A percentile compares a stretch with the other conserved stretches of the same genome.
Evolutionary conservation across 2,797 vertebrate species (phyloP).

Genomic region (Paguma larvata): DNA sequence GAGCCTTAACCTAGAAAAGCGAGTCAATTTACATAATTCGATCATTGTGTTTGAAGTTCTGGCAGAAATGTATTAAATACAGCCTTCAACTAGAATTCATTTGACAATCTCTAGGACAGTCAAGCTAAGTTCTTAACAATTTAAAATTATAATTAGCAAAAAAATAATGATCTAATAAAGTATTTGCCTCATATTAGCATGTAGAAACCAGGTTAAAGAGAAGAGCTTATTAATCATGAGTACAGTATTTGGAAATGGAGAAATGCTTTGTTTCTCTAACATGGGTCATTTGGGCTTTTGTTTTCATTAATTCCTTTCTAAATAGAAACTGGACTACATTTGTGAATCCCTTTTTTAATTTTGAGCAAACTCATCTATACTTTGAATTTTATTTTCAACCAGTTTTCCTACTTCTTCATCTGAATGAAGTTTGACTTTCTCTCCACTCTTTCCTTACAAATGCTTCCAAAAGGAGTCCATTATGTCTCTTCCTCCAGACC

Average conservation of each 20-base stretch:
- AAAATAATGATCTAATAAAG: background rate
- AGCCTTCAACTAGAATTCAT: background rate
- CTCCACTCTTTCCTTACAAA: background rate
- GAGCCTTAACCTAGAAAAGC: background rate
- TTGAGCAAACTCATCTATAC: background rate
- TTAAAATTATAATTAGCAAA: conserved; percentile 33
- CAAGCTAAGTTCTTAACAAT: background rate
- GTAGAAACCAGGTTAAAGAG: background rate
- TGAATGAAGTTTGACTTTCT: background rate
- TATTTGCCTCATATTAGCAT: background rate
- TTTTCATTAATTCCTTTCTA: background rate
- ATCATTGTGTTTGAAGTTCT: background rate
- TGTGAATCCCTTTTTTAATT: background rate
- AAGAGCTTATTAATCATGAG: background rate
- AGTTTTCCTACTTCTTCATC: background rate
- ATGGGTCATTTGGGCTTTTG: background rate
- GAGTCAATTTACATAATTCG: background rate
- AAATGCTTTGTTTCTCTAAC: background rate
- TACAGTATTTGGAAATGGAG: background rate
- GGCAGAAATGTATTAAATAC: background rate
- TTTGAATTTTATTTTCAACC: background rate
- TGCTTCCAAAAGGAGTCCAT: background rate
- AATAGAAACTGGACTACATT: background rate
- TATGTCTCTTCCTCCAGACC: background rate
- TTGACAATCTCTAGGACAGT: background rate